Percentiles rank a stretch among this genome's conserved stretches.
These are phyloP conservation scores for Linyphia triangularis DNA, from an alignment of 2,888 invertebrate species.

Conservation along the genomic window DNA sequence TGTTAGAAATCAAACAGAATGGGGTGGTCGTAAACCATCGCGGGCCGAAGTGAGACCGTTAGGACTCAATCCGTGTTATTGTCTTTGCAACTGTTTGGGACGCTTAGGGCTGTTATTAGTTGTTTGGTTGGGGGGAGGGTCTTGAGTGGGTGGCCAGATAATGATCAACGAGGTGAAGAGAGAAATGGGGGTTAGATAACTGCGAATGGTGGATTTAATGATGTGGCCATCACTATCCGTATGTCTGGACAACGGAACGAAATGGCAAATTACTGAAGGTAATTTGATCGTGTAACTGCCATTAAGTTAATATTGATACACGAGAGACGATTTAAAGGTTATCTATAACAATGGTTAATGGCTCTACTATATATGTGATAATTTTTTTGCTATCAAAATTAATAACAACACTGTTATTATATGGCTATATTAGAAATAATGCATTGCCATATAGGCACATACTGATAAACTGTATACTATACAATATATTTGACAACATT, in stretches of 20 bases:
- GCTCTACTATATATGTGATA: too few species aligned
- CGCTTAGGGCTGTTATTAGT: slow-evolving; percentile 70
- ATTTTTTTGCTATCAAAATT: too few species aligned
- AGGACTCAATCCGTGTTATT: slow-evolving; percentile 59
- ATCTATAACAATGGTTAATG: neutral
- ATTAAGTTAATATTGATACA: slow-evolving; percentile 44
- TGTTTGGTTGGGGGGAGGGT: slow-evolving; percentile 1
- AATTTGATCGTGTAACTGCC: slow-evolving; percentile 42
- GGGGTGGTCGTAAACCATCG: slow-evolving; percentile 48
- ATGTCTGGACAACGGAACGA: neutral
- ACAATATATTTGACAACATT: too few species aligned
- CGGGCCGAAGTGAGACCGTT: neutral
- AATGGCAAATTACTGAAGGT: slow-evolving; percentile 69
- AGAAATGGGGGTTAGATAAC: neutral
- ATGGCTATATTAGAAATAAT: too few species aligned
- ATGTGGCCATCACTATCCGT: slow-evolving; percentile 30
- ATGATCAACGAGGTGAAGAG: too few species aligned
- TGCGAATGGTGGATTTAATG: slow-evolving; percentile 23
- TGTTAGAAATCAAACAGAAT: slow-evolving; percentile 43
- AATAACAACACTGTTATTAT: too few species aligned
- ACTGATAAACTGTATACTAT: too few species aligned
- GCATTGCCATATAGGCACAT: too few species aligned
- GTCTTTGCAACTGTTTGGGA: slow-evolving; percentile 68
- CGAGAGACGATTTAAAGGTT: neutral
- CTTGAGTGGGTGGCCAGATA: too few species aligned